phyloP scores from a whole-genome alignment of 2,888 invertebrate genomes.

The Drosophila stalkeri region DNA sequence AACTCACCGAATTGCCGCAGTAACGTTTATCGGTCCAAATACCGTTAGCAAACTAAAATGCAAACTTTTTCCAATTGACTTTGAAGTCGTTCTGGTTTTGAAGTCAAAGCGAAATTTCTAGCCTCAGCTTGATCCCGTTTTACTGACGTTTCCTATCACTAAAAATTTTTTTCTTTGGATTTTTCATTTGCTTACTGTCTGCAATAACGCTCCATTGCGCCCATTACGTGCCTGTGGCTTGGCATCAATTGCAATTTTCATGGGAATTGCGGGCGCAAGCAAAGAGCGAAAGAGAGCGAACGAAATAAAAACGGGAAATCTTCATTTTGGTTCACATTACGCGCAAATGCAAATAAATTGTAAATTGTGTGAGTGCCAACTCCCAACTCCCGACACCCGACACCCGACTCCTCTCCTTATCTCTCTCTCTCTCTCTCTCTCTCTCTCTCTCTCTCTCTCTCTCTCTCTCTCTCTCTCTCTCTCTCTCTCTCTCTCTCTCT shows the following conservation, averaged over 20 bases:
- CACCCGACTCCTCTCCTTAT: not conserved
- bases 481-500: not conserved
- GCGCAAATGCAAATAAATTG: slow-evolving; percentile 11
- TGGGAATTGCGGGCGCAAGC: slow-evolving; percentile 52
- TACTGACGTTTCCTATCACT: slow-evolving; percentile 2
- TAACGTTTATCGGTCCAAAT: not conserved
- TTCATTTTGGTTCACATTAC: slow-evolving; percentile 45
- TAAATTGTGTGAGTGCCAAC: not conserved
- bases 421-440: not conserved
- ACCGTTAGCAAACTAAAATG: not conserved
- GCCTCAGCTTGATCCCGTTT: not conserved
- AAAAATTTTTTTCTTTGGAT: not conserved
- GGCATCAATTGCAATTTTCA: slow-evolving; percentile 76
- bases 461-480: not conserved
- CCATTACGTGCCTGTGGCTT: slow-evolving; percentile 57
- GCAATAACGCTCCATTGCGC: slow-evolving; percentile 49
- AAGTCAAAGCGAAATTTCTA: not conserved
- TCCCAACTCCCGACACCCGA: not conserved
- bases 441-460: not conserved
- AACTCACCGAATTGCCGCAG: not conserved
- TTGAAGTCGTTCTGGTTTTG: not conserved
- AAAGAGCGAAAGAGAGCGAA: slow-evolving; percentile 17
- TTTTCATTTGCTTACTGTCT: not conserved
- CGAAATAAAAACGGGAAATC: slow-evolving; percentile 46
- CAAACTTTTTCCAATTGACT: not conserved